Evolutionary conservation across 2,113 vertebrate genomes (phyloP).

Genomic region (Prinia subflava): DNA sequence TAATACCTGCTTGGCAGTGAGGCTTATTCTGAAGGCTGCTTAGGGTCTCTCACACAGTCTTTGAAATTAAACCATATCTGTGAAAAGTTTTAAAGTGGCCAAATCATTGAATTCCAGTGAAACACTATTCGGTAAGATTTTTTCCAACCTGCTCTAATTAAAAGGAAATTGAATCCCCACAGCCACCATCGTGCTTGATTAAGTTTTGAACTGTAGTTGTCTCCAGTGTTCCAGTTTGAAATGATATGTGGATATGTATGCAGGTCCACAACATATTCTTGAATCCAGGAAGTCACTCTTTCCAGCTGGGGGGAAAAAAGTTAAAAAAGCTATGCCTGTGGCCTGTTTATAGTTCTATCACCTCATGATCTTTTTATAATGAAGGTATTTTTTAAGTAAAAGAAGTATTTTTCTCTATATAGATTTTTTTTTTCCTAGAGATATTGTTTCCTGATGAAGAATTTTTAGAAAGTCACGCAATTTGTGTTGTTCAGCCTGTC

Average conservation of each 20-base stretch:
- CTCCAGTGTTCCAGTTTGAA: neutral
- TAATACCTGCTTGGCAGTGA: neutral
- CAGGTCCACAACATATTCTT: neutral
- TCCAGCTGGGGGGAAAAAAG: neutral
- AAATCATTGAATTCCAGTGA: neutral
- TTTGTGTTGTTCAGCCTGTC: neutral
- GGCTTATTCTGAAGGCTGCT: neutral
- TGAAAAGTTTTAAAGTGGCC: neutral
- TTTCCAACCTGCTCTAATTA: neutral
- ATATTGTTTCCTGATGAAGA: neutral
- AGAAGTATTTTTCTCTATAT: neutral
- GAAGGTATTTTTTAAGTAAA: neutral
- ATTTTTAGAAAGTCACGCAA: neutral
- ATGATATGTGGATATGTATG: neutral
- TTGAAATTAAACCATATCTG: constrained; percentile 4
- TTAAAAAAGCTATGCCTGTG: neutral
- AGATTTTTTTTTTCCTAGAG: neutral
- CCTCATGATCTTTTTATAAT: constrained; percentile 8
- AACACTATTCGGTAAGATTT: neutral
- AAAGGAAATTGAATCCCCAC: neutral
- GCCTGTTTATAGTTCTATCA: neutral
- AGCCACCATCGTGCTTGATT: neutral
- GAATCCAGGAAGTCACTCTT: neutral
- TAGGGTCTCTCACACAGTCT: neutral
- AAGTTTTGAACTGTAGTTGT: neutral